Evolutionary conservation across 2,113 vertebrate genomes (phyloP).

Genomic region (Dicerorhinus sumatrensis): DNA sequence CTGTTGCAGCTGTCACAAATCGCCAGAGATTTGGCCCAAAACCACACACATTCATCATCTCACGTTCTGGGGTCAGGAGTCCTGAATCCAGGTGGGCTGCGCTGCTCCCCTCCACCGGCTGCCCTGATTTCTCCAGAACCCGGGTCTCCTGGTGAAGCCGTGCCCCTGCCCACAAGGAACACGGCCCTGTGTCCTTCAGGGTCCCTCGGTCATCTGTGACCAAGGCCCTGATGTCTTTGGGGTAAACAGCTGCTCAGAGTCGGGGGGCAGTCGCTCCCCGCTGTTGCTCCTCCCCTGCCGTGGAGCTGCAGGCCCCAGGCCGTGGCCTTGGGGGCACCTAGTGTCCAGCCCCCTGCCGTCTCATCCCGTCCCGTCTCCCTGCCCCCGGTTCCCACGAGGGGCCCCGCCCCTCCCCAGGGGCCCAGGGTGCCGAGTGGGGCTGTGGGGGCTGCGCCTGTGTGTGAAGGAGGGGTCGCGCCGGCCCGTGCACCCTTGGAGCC

Average conservation of each 20-base stretch:
- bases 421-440: background rate
- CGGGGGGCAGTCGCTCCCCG: background rate
- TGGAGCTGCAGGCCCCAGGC: no score
- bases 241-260: background rate
- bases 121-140: background rate
- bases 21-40: no score
- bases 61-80: background rate
- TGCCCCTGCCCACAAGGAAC: background rate
- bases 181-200: no score
- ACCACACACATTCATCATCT: background rate
- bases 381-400: no score
- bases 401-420: background rate
- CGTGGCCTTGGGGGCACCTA: no score
- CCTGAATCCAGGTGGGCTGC: background rate
- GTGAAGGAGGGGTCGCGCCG: background rate
- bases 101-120: no score
- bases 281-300: no score
- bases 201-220: background rate
- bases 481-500: background rate
- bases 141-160: background rate
- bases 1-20: background rate
- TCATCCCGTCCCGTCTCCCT: background rate
- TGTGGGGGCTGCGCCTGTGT: no score
- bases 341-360: background rate
- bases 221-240: background rate